Conservation (phyloP, 2,888 invertebrate genomes). For the Callyntrura sp. region DNA sequence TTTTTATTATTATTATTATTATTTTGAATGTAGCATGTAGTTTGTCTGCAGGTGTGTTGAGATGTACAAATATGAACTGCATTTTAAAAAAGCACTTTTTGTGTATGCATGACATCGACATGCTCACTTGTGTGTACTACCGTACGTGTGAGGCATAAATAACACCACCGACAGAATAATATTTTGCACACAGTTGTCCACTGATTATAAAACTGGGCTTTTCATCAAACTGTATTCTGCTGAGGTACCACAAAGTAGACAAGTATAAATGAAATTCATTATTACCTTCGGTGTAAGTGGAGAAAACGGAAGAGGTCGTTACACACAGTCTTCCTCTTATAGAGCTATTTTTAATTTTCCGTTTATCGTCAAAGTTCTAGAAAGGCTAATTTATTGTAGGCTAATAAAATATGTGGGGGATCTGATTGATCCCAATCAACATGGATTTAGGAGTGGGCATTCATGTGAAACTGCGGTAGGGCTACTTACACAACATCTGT, state of each 20-base stretch:
- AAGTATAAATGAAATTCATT: background rate
- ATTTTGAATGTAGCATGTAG: background rate
- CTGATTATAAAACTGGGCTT: background rate
- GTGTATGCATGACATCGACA: slow-evolving; percentile 16
- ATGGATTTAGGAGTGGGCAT: too few relatives aligned
- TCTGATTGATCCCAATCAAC: too few relatives aligned
- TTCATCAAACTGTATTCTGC: background rate
- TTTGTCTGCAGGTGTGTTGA: slow-evolving; percentile 14
- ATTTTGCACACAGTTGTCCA: background rate
- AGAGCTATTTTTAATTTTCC: too few relatives aligned
- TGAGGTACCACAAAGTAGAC: background rate
- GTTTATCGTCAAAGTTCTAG: too few relatives aligned
- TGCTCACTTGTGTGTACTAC: background rate
- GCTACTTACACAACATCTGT: too few relatives aligned
- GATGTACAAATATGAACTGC: slow-evolving; percentile 49
- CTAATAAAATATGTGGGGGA: too few relatives aligned
- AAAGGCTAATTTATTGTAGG: too few relatives aligned
- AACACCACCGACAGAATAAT: background rate
- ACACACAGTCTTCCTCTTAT: too few relatives aligned
- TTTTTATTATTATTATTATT: slow-evolving; percentile 22
- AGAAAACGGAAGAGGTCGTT: too few relatives aligned
- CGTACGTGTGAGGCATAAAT: background rate
- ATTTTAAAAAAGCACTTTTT: slow-evolving; percentile 22
- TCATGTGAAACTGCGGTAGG: too few relatives aligned
- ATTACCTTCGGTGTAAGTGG: slow-evolving; percentile 8